Base-by-base conservation (phyloP, 2,797 vertebrate genomes). In the Passerculus sandwichensis region DNA sequence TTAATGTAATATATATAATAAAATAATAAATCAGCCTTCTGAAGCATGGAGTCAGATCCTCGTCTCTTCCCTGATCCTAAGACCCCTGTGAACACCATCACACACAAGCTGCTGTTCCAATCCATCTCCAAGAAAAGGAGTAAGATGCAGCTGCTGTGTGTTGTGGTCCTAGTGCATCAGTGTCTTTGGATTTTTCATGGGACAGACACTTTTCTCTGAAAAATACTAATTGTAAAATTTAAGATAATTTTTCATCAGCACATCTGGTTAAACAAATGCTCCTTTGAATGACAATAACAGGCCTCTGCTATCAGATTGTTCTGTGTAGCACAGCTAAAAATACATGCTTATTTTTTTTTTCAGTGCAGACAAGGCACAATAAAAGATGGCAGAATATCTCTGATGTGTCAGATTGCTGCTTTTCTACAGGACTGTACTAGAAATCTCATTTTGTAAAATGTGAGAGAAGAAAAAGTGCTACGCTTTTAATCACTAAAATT, bases 201-300 rank as follows among this genome's bases (percentile, higher is more conserved):
- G 85, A 38, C 42, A 44, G 61, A 54, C 6, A 18, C n/a, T 64
- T 88, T 82, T 70, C 57, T 74, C n/a, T 81, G 72, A 61, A 83
- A 94, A 78, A 80, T 26, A 75, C 30, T 80, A 59, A 81, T 40
- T 75, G 59, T 89, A 69, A 94, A 92, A 85, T 84, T 38, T 65
- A 82, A 95, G 70, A 85, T 88, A 54, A 60, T 70, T 64, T 95
- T 91, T 91, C 62, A 59, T 71, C n/a, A 69, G 34, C 53, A 36
- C 80, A 79, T 92, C 91, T 95, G 59, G 19, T 96, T 86, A 88
- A 94, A 90, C 78, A 94, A 82, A 74, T 71, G 76, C 38, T 88
- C 30, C 66, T 91, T 87, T 91, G 85, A 95, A 85, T 87, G 54
- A 75, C 93, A 95, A n/a, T 69, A 90, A 78, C 48, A 81, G 67